Conservation (phyloP, 2,797 vertebrate genomes). For the Pangasius mekongensis region DNA sequence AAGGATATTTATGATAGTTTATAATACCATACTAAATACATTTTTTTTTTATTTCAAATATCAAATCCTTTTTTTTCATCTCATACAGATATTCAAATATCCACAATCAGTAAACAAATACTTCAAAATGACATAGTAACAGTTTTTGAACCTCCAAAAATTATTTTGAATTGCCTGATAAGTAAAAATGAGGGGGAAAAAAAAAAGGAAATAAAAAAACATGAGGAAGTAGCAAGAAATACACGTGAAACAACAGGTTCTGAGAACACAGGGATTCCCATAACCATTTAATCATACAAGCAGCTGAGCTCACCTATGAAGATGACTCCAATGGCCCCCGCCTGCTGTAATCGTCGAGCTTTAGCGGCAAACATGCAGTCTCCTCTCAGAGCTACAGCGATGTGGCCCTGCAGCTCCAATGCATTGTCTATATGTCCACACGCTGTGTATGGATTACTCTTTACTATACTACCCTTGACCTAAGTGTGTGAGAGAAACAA, state of each 20-base stretch:
- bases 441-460: slow-evolving; percentile 76
- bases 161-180: background rate
- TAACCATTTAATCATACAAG: background rate
- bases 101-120: background rate
- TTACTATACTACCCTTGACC: slow-evolving; percentile 79
- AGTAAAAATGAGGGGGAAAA: background rate
- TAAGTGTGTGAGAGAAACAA: slow-evolving; percentile 41
- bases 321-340: slow-evolving; percentile 77
- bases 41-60: background rate
- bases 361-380: slow-evolving; percentile 84
- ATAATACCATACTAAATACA: background rate
- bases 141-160: background rate
- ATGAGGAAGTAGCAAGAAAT: background rate
- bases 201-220: background rate
- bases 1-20: background rate
- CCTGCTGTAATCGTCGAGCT: slow-evolving; percentile 77
- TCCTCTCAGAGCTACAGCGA: slow-evolving; percentile 77
- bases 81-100: background rate
- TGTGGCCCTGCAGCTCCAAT: slow-evolving; percentile 67
- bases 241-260: background rate
- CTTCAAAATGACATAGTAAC: background rate
- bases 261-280: background rate
- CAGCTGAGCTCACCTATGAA: slow-evolving; percentile 74
- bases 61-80: background rate
- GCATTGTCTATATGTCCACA: slow-evolving; percentile 74